phyloP scores from a whole-genome alignment of 1,140 invertebrate genomes.

The Drosophila tsacasi region DNA sequence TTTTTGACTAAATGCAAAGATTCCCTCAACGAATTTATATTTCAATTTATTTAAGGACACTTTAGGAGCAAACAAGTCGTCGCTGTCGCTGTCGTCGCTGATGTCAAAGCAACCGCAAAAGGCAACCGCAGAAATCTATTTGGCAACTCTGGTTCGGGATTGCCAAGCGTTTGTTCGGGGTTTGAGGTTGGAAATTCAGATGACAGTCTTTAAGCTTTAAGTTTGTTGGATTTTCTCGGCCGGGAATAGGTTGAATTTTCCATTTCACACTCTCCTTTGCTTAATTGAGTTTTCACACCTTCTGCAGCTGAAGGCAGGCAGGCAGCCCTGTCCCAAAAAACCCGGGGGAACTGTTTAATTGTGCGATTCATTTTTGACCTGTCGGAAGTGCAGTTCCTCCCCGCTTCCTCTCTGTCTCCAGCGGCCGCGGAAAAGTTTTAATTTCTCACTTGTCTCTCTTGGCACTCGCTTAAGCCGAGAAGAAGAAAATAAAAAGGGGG shows the following conservation, averaged over 20 bases:
- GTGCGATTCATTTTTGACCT: slow-evolving; percentile 81
- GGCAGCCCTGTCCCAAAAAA: slow-evolving; percentile 13
- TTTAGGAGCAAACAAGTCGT: slow-evolving; percentile 21
- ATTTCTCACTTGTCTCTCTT: slow-evolving; percentile 80
- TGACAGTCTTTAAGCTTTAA: slow-evolving; percentile 25
- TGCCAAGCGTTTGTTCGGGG: slow-evolving; percentile 17
- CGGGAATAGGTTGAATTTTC: slow-evolving; percentile 27
- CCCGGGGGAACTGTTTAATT: slow-evolving; percentile 66
- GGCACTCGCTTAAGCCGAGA: slow-evolving; percentile 44
- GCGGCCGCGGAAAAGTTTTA: slow-evolving; percentile 60
- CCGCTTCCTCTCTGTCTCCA: background rate
- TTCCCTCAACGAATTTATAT: slow-evolving; percentile 15
- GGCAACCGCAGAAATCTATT: slow-evolving; percentile 77
- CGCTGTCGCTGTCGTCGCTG: slow-evolving; percentile 2
- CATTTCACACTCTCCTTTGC: slow-evolving; percentile 44
- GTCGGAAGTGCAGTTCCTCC: slow-evolving; percentile 56
- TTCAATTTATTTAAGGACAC: slow-evolving; percentile 18
- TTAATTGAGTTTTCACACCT: slow-evolving; percentile 77
- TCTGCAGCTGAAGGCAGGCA: slow-evolving; percentile 19
- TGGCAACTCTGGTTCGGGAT: slow-evolving; percentile 40
- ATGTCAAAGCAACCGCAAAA: slow-evolving; percentile 57
- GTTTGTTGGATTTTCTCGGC: background rate
- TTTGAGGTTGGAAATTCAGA: slow-evolving; percentile 14
- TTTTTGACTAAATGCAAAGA: no score
- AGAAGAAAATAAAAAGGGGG: slow-evolving; percentile 1